A percentile compares a stretch with the other conserved stretches of the same genome.
Conservation (phyloP, 1,140 invertebrate species). For the Brachionus sp. region DNA sequence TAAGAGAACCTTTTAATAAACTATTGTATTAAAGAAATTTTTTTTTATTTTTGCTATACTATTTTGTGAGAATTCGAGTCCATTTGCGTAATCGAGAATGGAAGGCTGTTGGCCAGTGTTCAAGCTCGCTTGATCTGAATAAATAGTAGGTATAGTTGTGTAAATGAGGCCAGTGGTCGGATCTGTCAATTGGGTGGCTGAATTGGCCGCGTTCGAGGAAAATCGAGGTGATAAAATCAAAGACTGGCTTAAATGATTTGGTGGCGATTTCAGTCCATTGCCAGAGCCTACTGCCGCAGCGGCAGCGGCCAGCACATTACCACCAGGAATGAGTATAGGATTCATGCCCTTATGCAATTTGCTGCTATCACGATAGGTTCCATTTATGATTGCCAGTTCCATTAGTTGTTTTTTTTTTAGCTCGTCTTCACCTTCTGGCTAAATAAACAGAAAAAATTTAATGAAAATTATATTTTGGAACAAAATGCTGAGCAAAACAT, state of each 20-base stretch:
- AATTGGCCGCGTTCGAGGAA: neutral
- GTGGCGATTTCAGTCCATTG: conserved; percentile 13
- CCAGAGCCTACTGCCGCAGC: neutral
- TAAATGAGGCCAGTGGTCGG: conserved; percentile 42
- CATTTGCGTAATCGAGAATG: neutral
- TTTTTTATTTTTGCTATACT: neutral
- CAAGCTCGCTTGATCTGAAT: neutral
- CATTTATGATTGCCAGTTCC: conserved; percentile 99
- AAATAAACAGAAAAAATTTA: neutral
- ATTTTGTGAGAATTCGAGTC: conserved; percentile 33
- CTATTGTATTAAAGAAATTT: neutral
- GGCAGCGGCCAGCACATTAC: neutral
- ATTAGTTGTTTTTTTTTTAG: conserved; percentile 98
- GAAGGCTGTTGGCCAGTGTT: neutral
- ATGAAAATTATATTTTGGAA: too few species aligned
- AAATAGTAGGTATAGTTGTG: conserved; percentile 36
- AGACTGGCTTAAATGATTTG: neutral
- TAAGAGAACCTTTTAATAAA: conserved; percentile 22
- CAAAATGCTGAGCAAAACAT: neutral
- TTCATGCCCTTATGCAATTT: conserved; percentile 27
- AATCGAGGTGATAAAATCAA: conserved; percentile 12
- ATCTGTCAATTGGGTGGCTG: conserved; percentile 16
- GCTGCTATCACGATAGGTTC: conserved; percentile 71
- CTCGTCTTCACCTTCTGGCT: conserved; percentile 99
- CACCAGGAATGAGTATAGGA: conserved; percentile 19